Conservation (phyloP, 1,140 invertebrate species). For the Leptinotarsa undecemlineata region DNA sequence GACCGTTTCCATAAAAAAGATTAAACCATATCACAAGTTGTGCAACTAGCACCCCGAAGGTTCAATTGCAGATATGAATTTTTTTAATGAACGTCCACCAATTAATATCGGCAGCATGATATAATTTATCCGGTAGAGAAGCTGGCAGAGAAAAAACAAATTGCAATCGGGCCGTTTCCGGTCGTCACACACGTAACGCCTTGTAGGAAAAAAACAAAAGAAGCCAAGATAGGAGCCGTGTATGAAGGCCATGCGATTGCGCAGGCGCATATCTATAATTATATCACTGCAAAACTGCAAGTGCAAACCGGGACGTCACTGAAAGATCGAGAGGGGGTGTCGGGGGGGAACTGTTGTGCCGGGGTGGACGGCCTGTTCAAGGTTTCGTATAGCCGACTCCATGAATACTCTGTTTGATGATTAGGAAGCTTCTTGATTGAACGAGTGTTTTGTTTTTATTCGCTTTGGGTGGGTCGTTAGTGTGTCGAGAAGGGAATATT, state of each 20-base stretch:
- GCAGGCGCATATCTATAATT: conserved; percentile 39
- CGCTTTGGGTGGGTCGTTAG: too few species aligned
- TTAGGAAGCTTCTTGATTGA: background rate
- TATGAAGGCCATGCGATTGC: conserved; percentile 23
- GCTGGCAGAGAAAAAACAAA: conserved; percentile 23
- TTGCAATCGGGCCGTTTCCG: conserved; percentile 27
- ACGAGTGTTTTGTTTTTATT: too few species aligned
- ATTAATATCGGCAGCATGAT: conserved; percentile 14
- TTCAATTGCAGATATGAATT: background rate
- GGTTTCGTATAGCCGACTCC: conserved; percentile 24
- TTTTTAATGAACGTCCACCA: background rate
- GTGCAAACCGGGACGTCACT: conserved; percentile 31
- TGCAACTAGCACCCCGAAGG: background rate
- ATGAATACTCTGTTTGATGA: background rate
- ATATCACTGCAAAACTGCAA: conserved; percentile 37
- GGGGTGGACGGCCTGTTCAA: conserved; percentile 43
- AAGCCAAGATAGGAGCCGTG: conserved; percentile 9
- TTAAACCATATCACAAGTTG: background rate
- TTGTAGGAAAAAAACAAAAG: conserved; percentile 28
- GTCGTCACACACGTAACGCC: conserved; percentile 29
- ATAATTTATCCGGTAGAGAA: conserved; percentile 24
- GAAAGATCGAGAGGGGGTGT: conserved; percentile 26
- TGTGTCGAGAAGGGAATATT: too few species aligned
- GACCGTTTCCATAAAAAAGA: background rate
- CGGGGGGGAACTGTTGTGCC: conserved; percentile 17